Base-by-base conservation (phyloP, 2,797 vertebrate genomes). In the Smutsia temminckii region DNA sequence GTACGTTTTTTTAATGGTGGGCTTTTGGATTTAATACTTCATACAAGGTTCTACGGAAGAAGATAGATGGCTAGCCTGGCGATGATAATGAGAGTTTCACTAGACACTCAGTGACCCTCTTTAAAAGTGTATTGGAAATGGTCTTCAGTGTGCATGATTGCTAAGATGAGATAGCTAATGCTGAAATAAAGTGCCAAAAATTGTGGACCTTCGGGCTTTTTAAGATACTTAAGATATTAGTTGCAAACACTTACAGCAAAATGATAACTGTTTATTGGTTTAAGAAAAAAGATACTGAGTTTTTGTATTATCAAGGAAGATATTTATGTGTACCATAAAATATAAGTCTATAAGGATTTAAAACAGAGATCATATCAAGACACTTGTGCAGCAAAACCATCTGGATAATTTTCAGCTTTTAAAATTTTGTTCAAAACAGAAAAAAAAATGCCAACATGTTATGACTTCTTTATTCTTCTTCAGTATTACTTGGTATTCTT, bases 341-440 rank as follows among this genome's bases (percentile, higher is more conserved):
- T 68, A 68, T 18, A 16, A 59, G 0, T 2, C 68, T 93, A 9
- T n/a, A 68, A 59, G 0, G 13, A 13, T 61, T 74, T 53, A 66
- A 96, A 95, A 86, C 25, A 77, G 37, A 49, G 5, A 92, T 63
- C 29, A 14, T 84, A 32, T 90, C 29, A 84, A 10, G 21, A 57
- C 20, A 20, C 0, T 77, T 0, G 8, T 18, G 0, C 8, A 92
- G 72, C 42, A 64, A 3, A 9, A 66, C 13, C 81, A 46, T 88
- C 55, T 77, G 3, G 79, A 91, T 88, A 93, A 8, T 71, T 96
- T 87, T 23, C 2, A 72, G 86, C 34, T 96, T 74, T 37, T 85
- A 91, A 86, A 55, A 68, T 61, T 95, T 93, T 89, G 14, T 84
- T 77, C 10, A 92, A 95, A 14, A 27, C 49, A 49, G 51, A 20